Evolutionary conservation across 2,113 vertebrate species (phyloP).

Genomic region (Nyctereutes procyonoides): DNA sequence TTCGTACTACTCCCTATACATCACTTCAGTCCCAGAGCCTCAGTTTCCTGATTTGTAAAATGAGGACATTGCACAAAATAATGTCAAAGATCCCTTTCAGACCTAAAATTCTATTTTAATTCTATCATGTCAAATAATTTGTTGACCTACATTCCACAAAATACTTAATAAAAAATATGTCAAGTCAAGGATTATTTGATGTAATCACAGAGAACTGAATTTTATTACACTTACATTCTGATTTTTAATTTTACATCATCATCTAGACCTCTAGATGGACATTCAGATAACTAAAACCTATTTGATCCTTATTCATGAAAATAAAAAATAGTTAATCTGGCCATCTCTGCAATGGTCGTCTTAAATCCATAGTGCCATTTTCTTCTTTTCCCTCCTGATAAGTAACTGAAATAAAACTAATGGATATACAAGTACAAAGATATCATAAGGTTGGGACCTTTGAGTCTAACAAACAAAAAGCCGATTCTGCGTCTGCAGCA

Average conservation of each 20-base stretch:
- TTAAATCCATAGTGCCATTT: slow-evolving; percentile 31
- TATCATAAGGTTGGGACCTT: slow-evolving; percentile 73
- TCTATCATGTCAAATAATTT: not conserved
- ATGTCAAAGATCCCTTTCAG: not conserved
- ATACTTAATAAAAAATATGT: slow-evolving; percentile 13
- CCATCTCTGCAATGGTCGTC: not conserved
- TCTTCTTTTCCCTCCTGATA: slow-evolving; percentile 64
- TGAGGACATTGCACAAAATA: not conserved
- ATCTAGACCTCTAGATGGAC: slow-evolving; percentile 38
- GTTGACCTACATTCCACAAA: slow-evolving; percentile 15
- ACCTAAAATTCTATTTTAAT: slow-evolving; percentile 25
- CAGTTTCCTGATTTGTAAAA: not conserved
- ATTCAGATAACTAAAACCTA: slow-evolving; percentile 65
- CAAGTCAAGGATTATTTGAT: slow-evolving; percentile 50
- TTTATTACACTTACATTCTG: slow-evolving; percentile 21
- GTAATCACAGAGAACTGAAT: not conserved
- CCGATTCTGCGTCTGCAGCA: slow-evolving; percentile 16
- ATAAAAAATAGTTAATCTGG: slow-evolving; percentile 70
- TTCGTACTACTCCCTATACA: not conserved
- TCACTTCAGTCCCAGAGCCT: not conserved
- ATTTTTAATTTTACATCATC: slow-evolving; percentile 70
- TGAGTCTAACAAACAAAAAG: slow-evolving; percentile 72
- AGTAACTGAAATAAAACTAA: slow-evolving; percentile 78
- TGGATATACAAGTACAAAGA: slow-evolving; percentile 75
- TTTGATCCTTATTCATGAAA: slow-evolving; percentile 73